Percentiles rank a stretch among this genome's conserved stretches.
Evolutionary conservation across 2,888 invertebrate genomes (phyloP).

Genomic region (Heteromyza rotundicornis): DNA sequence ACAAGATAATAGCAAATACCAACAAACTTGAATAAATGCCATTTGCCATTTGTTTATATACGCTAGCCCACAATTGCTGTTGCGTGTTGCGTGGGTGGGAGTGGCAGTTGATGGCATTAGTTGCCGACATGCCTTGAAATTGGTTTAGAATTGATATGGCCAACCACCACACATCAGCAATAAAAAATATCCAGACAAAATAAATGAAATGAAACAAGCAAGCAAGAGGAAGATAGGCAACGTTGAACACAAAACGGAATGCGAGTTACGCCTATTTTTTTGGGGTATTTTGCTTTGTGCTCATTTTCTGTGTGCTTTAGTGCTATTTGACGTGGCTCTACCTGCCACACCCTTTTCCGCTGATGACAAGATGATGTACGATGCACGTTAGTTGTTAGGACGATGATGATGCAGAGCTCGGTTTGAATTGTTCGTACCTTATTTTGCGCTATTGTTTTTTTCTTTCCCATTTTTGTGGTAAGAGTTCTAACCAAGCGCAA

Average conservation of each 20-base stretch:
- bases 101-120: constrained; percentile 21
- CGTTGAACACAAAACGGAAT: constrained; percentile 1
- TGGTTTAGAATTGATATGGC: not conserved
- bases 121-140: not conserved
- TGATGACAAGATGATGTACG: too few species aligned
- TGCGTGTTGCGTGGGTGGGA: constrained; percentile 25
- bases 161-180: not conserved
- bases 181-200: not conserved
- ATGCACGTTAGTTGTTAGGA: not conserved
- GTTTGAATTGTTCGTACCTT: too few species aligned
- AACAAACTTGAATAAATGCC: not conserved
- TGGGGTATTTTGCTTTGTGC: not conserved
- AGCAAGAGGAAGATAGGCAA: not conserved
- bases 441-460: too few species aligned
- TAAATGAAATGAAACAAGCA: not conserved
- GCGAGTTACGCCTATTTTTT: constrained; percentile 27
- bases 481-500: too few species aligned
- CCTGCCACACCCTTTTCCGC: constrained; percentile 17
- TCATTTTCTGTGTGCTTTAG: too few species aligned
- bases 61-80: constrained; percentile 9
- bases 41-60: constrained; percentile 4
- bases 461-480: too few species aligned
- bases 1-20: not conserved
- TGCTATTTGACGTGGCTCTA: constrained; percentile 20
- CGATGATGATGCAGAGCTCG: not conserved